Evolutionary conservation across 1,140 invertebrate genomes (phyloP), one percentile per base, ranked within the genome.

Genomic region (Goniozus legneri): DNA sequence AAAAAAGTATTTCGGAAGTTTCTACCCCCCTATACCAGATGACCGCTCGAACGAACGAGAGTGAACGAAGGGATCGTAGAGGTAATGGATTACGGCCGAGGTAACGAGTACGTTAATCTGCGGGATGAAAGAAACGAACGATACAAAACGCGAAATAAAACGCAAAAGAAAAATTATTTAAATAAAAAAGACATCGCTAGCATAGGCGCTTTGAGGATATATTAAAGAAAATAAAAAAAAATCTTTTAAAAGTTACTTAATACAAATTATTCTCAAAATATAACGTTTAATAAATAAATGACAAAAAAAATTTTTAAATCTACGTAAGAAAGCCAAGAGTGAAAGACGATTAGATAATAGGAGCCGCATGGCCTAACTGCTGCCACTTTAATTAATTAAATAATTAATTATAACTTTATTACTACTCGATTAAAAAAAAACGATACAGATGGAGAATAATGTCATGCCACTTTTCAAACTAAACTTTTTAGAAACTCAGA

Each of bases 311-410:
- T 70, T 71, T 71, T 71, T 65, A 64, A 73, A 58, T 67, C 60
- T 71, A 73, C 54, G 50, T 72, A 71, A 73, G 56, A 65, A 65
- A 69, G 67, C 68, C 65, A 64, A 70, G 62, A 65, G 64, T 71
- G 62, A 64, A 65, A 70, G 61, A 69, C 45, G 69, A 72, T 54
- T 72, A 73, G 65, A 62, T 62, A 53, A 73, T 73, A 75, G 70
- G 59, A 70, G 73, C 69, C 69, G 69, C 67, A 76, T 75, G 72
- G 73, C 73, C 72, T 75, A 76, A 74, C 56, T 73, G 73, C 73
- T 75, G 69, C 72, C 71, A 73, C 67, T 73, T 72, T 66, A 54
- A 73, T 62, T 71, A 71, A 67, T 68, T 69, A 57, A 60, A 64
- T 62, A 60, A 66, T 67, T 70, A 70, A 71, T 67, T 63, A 64